phyloP scores from a whole-genome alignment of 1,140 invertebrate genomes.

The Drosophila pandora region DNA sequence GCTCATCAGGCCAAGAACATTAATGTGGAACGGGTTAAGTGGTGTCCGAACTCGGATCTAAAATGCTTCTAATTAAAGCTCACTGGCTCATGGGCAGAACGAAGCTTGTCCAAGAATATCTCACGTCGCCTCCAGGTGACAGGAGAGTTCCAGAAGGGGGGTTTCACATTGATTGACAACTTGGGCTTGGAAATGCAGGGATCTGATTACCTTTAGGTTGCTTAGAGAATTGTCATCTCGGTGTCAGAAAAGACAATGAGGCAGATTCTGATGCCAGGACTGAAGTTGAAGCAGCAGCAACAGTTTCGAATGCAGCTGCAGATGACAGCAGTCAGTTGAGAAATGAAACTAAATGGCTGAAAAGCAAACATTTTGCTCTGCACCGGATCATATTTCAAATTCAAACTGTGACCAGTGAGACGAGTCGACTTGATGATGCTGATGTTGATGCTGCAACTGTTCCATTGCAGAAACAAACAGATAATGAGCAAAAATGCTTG shows the following conservation, averaged over 20 bases:
- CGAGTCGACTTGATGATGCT: constrained; percentile 11
- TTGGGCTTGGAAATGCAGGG: constrained; percentile 31
- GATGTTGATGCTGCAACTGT: neutral
- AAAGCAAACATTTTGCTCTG: constrained; percentile 26
- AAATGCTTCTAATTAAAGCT: constrained; percentile 38
- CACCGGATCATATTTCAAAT: constrained; percentile 48
- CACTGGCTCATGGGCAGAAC: constrained; percentile 19
- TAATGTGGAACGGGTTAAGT: constrained; percentile 14
- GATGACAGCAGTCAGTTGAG: constrained; percentile 45
- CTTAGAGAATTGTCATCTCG: constrained; percentile 34
- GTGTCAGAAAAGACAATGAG: constrained; percentile 30
- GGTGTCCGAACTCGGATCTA: constrained; percentile 12
- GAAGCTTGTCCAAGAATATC: neutral
- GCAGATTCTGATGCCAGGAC: neutral
- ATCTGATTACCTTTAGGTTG: constrained; percentile 39
- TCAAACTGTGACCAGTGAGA: constrained; percentile 26
- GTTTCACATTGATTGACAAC: constrained; percentile 48
- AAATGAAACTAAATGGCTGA: constrained; percentile 54
- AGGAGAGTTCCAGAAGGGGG: neutral
- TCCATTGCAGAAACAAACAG: constrained; percentile 9
- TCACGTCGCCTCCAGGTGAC: neutral
- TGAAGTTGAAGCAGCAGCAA: neutral
- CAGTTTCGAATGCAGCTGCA: constrained; percentile 14
- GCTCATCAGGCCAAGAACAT: constrained; percentile 30
- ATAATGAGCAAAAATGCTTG: constrained; percentile 57